Base-by-base conservation (phyloP, 1,140 invertebrate genomes). In the Mycetomoellerius zeteki region DNA sequence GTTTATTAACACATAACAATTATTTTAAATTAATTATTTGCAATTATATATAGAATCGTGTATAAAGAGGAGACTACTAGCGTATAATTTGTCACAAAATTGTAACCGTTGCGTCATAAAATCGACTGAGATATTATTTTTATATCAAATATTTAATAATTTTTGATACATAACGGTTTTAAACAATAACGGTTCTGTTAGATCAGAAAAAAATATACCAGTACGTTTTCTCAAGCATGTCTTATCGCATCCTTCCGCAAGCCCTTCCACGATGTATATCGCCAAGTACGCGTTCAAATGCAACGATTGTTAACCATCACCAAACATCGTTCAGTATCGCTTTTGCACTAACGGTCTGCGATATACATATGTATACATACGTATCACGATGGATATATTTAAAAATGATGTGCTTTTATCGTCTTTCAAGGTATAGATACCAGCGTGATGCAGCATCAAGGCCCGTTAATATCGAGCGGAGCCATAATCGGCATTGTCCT, bases 401-500 rank as follows among this genome's bases (percentile, higher is more conserved):
- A 87, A 85, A 50, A 77, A 86, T 37, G 50, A 82, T 71, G 37
- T 89, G 88, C 76, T 75, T 86, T 90, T 91, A 88, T 91, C 92
- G 87, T 89, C 91, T 93, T 93, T 94, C 78, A 95, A 97, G 96
- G 96, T 95, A 94, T 95, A 86, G 96, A 96, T 93, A 95, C 96
- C 78, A 95, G 96, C 47, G 95, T 96, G 60, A 94, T 96, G 85
- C 92, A 95, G 81, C 95, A 96, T 60, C 95, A 96, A 69, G 95
- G 96, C 62, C 96, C 97, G 84, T 93, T 96, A 14, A 96, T 98
- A 69, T 97, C 97, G 67, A 98, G 97, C 91, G 96, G 96, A 30
- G 96, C 97, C 56, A 97, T 98, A 88, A 97, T 98, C 88, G 97
- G 97, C 86, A 97, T 98, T 76, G 97, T 98, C 10, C 95, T 98